Conservation (phyloP, 2,797 vertebrate genomes). For the Psittacula echo region DNA sequence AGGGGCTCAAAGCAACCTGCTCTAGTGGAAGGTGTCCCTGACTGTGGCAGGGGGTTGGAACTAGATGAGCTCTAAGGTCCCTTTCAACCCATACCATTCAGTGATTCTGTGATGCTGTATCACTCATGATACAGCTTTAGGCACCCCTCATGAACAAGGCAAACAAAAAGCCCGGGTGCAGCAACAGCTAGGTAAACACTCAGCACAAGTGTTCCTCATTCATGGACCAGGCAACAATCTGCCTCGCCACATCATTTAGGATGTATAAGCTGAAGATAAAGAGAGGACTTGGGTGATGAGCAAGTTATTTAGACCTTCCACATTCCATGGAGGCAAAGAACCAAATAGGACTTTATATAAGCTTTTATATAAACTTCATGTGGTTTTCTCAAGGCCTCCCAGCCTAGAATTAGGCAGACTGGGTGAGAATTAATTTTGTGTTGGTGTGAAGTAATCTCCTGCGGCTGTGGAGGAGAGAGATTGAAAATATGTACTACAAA, state of each 20-base stretch:
- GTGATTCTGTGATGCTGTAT: neutral
- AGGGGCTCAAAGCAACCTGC: neutral
- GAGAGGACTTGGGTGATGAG: neutral
- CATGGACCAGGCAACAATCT: neutral
- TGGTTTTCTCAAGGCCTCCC: neutral
- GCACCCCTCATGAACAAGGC: neutral
- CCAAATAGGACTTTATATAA: neutral
- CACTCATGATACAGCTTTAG: neutral
- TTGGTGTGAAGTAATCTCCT: neutral
- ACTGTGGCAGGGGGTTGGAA: neutral
- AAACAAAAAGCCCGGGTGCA: neutral
- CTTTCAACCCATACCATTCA: neutral
- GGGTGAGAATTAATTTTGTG: neutral
- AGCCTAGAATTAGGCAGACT: neutral
- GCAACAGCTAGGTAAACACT: neutral
- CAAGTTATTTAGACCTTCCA: neutral
- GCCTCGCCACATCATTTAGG: neutral
- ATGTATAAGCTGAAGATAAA: neutral
- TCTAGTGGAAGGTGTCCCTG: neutral
- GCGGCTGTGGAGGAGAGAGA: neutral
- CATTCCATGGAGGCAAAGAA: neutral
- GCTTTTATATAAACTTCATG: neutral
- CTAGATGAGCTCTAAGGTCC: neutral
- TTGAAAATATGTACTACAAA: neutral
- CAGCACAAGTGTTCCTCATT: neutral